Conservation (phyloP, 2,888 invertebrate genomes). For the Pecten maximus region DNA sequence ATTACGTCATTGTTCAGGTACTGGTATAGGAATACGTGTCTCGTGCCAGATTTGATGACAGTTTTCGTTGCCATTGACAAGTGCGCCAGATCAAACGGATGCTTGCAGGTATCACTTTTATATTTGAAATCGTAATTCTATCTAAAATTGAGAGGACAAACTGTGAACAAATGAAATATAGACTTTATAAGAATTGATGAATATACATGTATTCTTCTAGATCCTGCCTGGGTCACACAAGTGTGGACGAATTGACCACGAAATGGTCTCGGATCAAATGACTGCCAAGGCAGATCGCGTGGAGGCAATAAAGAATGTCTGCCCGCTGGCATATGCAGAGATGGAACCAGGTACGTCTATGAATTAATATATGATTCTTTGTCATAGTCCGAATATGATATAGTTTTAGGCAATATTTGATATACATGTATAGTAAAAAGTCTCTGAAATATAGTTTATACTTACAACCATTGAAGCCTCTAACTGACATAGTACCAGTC, state of each 20-base stretch:
- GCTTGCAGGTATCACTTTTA: slow-evolving; percentile 68
- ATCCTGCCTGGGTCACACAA: slow-evolving; percentile 75
- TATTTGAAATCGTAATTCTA: no score
- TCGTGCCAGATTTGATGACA: slow-evolving; percentile 75
- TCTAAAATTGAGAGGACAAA: background rate
- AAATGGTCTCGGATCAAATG: slow-evolving; percentile 73
- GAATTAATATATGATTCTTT: no score
- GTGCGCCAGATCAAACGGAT: slow-evolving; percentile 70
- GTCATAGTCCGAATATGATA: no score
- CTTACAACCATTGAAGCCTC: no score
- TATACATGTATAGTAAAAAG: no score
- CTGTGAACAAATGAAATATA: background rate
- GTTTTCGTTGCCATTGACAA: slow-evolving; percentile 74
- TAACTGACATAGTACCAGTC: no score
- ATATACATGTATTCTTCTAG: slow-evolving; percentile 48
- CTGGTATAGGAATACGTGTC: slow-evolving; percentile 76
- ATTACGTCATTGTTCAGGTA: slow-evolving; percentile 62
- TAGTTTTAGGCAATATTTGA: no score
- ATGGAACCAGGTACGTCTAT: slow-evolving; percentile 74
- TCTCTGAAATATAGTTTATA: no score
- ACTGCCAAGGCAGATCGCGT: slow-evolving; percentile 74
- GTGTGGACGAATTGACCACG: slow-evolving; percentile 78
- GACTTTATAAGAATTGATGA: no score
- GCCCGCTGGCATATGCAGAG: slow-evolving; percentile 71
- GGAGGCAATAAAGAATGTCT: slow-evolving; percentile 65